A percentile compares a stretch with the other conserved stretches of the same genome.
Evolutionary conservation across 2,113 vertebrate genomes (phyloP).

Genomic region (Mixornis gularis): DNA sequence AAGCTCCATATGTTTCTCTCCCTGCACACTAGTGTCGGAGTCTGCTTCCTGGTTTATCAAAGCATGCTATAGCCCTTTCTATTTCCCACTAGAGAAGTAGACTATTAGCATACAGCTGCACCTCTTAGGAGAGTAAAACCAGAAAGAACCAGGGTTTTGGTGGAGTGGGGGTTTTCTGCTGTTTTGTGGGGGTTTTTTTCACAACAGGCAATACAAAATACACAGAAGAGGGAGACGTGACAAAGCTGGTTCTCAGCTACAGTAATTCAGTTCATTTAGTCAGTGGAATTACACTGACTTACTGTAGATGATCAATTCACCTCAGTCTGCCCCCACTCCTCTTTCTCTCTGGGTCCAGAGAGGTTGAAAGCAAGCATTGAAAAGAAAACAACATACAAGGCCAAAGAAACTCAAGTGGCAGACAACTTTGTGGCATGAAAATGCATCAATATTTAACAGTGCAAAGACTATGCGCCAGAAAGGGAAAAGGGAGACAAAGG

Average conservation of each 20-base stretch:
- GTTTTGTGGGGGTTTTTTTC: not conserved
- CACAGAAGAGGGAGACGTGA: not conserved
- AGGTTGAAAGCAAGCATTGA: not conserved
- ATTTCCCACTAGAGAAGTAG: not conserved
- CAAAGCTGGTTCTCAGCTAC: not conserved
- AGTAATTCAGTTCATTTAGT: not conserved
- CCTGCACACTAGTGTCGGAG: not conserved
- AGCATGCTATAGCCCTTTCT: not conserved
- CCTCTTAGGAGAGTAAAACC: not conserved
- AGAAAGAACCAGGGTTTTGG: not conserved
- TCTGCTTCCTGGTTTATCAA: conserved; percentile 3
- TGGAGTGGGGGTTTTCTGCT: not conserved
- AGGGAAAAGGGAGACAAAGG: not conserved
- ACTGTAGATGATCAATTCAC: not conserved
- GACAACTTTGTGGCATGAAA: not conserved
- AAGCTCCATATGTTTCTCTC: not conserved
- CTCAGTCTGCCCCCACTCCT: not conserved
- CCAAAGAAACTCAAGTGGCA: not conserved
- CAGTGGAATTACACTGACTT: not conserved
- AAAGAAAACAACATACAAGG: not conserved
- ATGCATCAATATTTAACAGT: not conserved
- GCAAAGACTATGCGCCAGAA: not conserved
- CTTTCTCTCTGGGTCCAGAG: not conserved
- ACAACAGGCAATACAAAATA: not conserved
- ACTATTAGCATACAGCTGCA: conserved; percentile 62